Conservation (phyloP, 2,797 vertebrate genomes). For the Leptoclinus maculatus region DNA sequence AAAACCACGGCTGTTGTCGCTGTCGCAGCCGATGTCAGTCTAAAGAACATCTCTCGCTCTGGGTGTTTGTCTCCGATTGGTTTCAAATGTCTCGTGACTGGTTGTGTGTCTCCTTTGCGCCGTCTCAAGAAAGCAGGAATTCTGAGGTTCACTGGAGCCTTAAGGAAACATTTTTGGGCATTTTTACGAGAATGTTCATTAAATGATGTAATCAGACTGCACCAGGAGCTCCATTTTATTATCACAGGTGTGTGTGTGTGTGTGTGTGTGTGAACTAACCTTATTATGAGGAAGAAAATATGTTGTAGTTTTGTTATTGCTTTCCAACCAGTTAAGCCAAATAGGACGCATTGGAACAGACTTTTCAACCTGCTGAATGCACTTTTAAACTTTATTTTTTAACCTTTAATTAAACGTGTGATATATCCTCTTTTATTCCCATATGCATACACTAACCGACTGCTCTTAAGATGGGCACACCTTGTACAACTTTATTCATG, state of each 20-base stretch:
- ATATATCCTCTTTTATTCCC: background rate
- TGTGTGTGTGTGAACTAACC: conserved; percentile 15
- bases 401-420: background rate
- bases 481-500: background rate
- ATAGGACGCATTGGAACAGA: background rate
- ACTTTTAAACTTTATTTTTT: background rate
- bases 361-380: background rate
- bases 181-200: conserved; percentile 17
- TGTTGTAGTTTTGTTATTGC: background rate
- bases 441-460: background rate
- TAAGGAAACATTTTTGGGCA: conserved; percentile 6
- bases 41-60: background rate
- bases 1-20: conserved; percentile 1
- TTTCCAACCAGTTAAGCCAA: background rate
- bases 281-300: background rate
- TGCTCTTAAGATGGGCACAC: background rate
- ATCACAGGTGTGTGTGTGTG: conserved; percentile 27
- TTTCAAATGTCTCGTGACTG: conserved; percentile 5
- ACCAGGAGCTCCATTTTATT: conserved; percentile 18
- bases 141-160: conserved; percentile 20
- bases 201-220: conserved; percentile 18
- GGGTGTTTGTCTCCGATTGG: conserved; percentile 5
- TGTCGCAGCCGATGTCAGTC: background rate
- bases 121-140: background rate
- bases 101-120: conserved; percentile 8